These are phyloP conservation scores for Ormyrus nitidulus DNA, from an alignment of 2,888 invertebrate species.

Conservation along the genomic window DNA sequence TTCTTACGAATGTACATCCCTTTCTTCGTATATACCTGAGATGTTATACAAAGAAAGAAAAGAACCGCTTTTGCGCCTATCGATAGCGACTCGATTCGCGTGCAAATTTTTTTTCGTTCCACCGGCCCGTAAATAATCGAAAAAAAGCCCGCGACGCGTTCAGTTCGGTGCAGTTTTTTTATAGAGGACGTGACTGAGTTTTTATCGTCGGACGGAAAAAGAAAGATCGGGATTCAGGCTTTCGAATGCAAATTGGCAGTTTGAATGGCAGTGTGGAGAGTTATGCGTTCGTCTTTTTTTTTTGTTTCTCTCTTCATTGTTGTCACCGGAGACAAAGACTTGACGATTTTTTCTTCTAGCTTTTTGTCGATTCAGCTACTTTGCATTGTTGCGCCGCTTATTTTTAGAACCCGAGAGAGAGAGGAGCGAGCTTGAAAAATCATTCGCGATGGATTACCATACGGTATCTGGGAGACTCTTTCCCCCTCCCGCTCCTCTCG, in stretches of 20 bases:
- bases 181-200: neutral
- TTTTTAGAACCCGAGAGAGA: neutral
- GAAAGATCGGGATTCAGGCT: constrained; percentile 17
- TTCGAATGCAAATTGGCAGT: constrained; percentile 46
- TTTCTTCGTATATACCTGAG: no score
- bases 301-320: constrained; percentile 7
- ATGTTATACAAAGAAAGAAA: neutral
- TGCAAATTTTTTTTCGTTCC: constrained; percentile 14
- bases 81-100: constrained; percentile 18
- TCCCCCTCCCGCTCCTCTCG: constrained; percentile 4
- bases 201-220: no score
- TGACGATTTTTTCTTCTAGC: constrained; percentile 43
- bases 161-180: constrained; percentile 12
- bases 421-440: neutral
- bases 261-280: constrained; percentile 42
- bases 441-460: constrained; percentile 27
- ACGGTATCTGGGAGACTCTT: constrained; percentile 3
- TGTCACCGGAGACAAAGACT: constrained; percentile 31
- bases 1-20: no score
- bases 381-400: constrained; percentile 1
- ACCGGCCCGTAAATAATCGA: constrained; percentile 17
- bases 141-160: constrained; percentile 20
- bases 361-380: neutral
- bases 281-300: neutral
- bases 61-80: neutral